These are phyloP conservation scores for Solea senegalensis DNA, from an alignment of 2,113 vertebrate genomes.

Conservation along the genomic window DNA sequence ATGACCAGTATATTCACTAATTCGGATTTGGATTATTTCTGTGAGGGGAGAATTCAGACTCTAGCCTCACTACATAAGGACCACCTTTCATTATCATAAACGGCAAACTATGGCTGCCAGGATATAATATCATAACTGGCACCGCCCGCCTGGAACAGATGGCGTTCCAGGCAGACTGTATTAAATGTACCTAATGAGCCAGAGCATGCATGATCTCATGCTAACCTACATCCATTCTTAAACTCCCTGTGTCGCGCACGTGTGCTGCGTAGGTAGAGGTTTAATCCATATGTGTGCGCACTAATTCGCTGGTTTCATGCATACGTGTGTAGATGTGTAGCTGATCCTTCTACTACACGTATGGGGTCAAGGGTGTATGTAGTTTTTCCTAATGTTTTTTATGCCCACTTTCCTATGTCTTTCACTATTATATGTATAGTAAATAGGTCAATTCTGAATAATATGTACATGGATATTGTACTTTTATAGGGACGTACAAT, in stretches of 20 bases:
- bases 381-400: too few species aligned
- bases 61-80: constrained; percentile 36
- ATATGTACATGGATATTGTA: too few species aligned
- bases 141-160: constrained; percentile 70
- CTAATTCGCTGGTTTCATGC: constrained; percentile 14
- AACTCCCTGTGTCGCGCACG: constrained; percentile 56
- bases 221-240: constrained; percentile 77
- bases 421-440: too few species aligned
- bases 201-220: constrained; percentile 72
- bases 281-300: constrained; percentile 20
- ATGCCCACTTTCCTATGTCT: too few species aligned
- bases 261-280: constrained; percentile 28
- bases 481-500: too few species aligned
- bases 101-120: constrained; percentile 61
- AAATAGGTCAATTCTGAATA: too few species aligned
- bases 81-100: constrained; percentile 58
- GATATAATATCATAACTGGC: constrained; percentile 73
- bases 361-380: too few species aligned
- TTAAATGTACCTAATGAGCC: constrained; percentile 78
- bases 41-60: constrained; percentile 18
- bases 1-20: background rate
- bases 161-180: constrained; percentile 73
- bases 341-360: too few species aligned
- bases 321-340: constrained; percentile 63
- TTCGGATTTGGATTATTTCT: constrained; percentile 4